Conservation (phyloP, 2,113 vertebrate species). For the Pleuronectes platessa region DNA sequence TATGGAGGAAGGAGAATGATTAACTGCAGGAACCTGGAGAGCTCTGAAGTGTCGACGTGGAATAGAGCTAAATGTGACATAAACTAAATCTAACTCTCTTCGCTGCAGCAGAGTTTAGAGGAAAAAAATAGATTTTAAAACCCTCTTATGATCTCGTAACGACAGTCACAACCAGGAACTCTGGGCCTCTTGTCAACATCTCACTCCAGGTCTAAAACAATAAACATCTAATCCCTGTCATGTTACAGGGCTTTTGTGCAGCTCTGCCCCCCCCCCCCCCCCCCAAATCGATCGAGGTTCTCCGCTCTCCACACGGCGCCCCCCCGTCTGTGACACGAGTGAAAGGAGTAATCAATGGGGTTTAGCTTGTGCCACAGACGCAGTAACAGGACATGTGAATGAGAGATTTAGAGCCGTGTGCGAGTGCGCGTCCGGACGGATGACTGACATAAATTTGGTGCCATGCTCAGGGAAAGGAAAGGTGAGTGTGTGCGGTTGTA, state of each 20-base stretch:
- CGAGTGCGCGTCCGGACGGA: neutral
- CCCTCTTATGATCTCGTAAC: slow-evolving; percentile 3
- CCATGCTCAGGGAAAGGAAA: neutral
- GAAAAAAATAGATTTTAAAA: neutral
- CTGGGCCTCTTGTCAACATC: slow-evolving; percentile 32
- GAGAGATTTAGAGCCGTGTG: slow-evolving; percentile 9
- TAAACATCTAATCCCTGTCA: slow-evolving; percentile 69
- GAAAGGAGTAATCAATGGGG: slow-evolving; percentile 44
- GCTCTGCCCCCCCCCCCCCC: slow-evolving; percentile 43
- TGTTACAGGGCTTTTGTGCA: slow-evolving; percentile 43
- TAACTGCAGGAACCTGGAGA: neutral
- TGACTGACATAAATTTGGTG: neutral
- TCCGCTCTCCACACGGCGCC: neutral
- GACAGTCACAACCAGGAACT: slow-evolving; percentile 30
- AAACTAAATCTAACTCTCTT: neutral
- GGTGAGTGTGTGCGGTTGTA: neutral
- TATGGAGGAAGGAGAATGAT: neutral
- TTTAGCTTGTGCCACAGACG: slow-evolving; percentile 36
- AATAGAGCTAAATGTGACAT: neutral
- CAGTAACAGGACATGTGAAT: slow-evolving; percentile 33
- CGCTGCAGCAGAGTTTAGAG: slow-evolving; percentile 3
- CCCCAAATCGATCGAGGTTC: slow-evolving; percentile 52
- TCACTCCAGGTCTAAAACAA: slow-evolving; percentile 48
- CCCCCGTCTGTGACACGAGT: slow-evolving; percentile 31
- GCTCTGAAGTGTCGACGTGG: slow-evolving; percentile 4